Evolutionary conservation across 2,888 invertebrate genomes (phyloP).

Genomic region (Cepaea hortensis): DNA sequence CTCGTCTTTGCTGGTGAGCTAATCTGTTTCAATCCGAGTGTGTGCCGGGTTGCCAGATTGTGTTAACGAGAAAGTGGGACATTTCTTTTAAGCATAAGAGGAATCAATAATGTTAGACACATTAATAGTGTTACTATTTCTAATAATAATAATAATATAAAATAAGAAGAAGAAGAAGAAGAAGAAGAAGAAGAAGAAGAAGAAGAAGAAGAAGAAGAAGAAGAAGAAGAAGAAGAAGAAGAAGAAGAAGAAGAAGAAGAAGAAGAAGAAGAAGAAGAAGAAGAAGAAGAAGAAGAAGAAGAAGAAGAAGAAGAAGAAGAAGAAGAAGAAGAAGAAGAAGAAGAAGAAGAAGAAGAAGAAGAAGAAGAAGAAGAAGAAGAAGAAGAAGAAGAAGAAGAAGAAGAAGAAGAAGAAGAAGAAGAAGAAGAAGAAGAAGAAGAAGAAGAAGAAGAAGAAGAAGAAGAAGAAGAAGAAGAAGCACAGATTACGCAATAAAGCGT

Average conservation of each 20-base stretch:
- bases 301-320: constrained; percentile 9
- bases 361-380: constrained; percentile 10
- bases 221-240: constrained; percentile 15
- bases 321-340: neutral
- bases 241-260: neutral
- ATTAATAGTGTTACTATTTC: neutral
- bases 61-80: too few relatives aligned
- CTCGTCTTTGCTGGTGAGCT: too few relatives aligned
- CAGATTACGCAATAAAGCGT: neutral
- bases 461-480: constrained; percentile 1
- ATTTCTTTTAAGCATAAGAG: too few relatives aligned
- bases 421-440: constrained; percentile 32
- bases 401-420: neutral
- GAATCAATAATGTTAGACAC: too few relatives aligned
- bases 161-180: neutral
- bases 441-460: constrained; percentile 13
- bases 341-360: constrained; percentile 33
- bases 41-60: too few relatives aligned
- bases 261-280: constrained; percentile 28
- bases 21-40: too few relatives aligned
- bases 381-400: constrained; percentile 10
- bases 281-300: constrained; percentile 17
- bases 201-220: constrained; percentile 15
- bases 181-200: constrained; percentile 23
- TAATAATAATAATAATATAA: too few relatives aligned